A percentile compares a stretch with the other conserved stretches of the same genome.
These are phyloP conservation scores for Stegostoma tigrinum DNA, from an alignment of 2,113 vertebrate species.

Conservation along the genomic window DNA sequence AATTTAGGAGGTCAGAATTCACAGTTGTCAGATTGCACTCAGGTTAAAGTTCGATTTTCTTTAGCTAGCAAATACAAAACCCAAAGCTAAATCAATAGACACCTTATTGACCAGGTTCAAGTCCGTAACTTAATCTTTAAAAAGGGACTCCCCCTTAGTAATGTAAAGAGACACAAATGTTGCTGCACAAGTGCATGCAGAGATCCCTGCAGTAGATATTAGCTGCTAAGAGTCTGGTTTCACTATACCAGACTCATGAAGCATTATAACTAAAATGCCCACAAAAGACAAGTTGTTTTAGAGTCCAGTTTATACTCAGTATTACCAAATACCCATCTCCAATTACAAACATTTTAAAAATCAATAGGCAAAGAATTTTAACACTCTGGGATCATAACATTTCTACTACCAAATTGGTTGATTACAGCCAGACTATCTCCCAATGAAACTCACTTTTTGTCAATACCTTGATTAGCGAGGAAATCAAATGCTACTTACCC, in stretches of 20 bases:
- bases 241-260: background rate
- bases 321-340: background rate
- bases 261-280: background rate
- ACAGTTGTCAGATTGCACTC: background rate
- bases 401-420: background rate
- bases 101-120: too few relatives aligned
- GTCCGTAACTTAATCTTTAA: too few relatives aligned
- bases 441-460: background rate
- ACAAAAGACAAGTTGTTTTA: background rate
- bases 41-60: too few relatives aligned
- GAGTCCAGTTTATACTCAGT: background rate
- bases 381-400: background rate
- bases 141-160: too few relatives aligned
- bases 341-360: background rate
- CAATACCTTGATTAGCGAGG: background rate
- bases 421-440: background rate
- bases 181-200: too few relatives aligned
- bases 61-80: too few relatives aligned
- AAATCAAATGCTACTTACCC: constrained; percentile 57
- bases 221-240: too few relatives aligned
- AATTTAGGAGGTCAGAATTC: background rate
- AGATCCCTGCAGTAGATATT: too few relatives aligned
- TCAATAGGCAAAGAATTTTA: background rate
- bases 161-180: too few relatives aligned
- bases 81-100: too few relatives aligned